These are phyloP conservation scores for Caiman crocodilus DNA, from an alignment of 2,797 vertebrate genomes.

Conservation along the genomic window DNA sequence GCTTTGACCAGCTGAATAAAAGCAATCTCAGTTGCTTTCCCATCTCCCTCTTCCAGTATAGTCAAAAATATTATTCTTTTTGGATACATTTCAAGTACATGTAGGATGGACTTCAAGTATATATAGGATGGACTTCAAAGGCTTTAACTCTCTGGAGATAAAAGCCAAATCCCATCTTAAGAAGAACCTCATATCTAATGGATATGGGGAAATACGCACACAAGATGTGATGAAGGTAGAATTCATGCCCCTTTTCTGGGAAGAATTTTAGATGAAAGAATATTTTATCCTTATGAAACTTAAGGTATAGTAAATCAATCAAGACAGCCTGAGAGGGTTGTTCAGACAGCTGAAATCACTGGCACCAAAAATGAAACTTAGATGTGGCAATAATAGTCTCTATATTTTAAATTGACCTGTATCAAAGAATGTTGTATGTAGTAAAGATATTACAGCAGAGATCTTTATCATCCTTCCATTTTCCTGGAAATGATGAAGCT, in stretches of 20 bases:
- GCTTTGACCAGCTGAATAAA: not conserved
- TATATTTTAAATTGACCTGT: not conserved
- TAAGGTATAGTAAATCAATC: not conserved
- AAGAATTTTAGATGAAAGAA: not conserved
- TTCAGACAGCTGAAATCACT: not conserved
- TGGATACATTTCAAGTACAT: not conserved
- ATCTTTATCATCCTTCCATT: not conserved
- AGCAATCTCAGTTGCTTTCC: not conserved
- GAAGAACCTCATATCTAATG: not conserved
- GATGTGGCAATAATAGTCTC: not conserved
- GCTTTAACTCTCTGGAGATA: not conserved
- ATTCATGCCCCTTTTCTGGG: not conserved
- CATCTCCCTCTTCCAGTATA: not conserved
- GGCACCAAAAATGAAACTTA: not conserved
- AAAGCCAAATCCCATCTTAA: not conserved
- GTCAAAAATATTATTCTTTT: not conserved
- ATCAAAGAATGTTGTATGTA: not conserved
- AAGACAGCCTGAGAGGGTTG: not conserved
- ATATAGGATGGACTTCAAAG: not conserved
- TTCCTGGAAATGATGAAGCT: not conserved
- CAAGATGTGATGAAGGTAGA: not conserved
- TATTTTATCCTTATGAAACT: not conserved
- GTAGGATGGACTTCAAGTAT: too few relatives aligned
- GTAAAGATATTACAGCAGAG: not conserved
- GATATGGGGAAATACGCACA: not conserved